Percentiles rank a stretch among this genome's conserved stretches.
Evolutionary conservation across 2,888 invertebrate genomes (phyloP).

Genomic region (Brassicogethes aeneus): DNA sequence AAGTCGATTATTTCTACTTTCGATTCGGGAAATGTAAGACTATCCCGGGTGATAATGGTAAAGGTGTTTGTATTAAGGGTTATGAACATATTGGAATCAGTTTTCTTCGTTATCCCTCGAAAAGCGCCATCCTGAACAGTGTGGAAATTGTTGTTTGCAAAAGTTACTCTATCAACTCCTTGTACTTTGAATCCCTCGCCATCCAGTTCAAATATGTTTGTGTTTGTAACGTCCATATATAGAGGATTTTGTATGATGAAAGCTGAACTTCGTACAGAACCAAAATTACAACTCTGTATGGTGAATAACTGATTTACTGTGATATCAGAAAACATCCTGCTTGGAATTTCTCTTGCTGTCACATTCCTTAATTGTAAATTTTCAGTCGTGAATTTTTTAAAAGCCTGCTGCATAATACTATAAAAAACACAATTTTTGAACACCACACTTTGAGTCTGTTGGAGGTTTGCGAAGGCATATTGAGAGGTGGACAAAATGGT

Average conservation of each 20-base stretch:
- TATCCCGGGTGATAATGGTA: slow-evolving; percentile 45
- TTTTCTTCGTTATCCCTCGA: slow-evolving; percentile 47
- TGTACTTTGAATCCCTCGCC: slow-evolving; percentile 57
- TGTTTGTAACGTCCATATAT: slow-evolving; percentile 53
- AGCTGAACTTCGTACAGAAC: slow-evolving; percentile 56
- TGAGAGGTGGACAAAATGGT: slow-evolving; percentile 54
- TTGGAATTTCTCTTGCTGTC: slow-evolving; percentile 52
- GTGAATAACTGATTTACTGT: slow-evolving; percentile 57
- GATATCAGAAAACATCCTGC: slow-evolving; percentile 64
- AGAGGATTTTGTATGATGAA: slow-evolving; percentile 57
- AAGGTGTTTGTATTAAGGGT: slow-evolving; percentile 57
- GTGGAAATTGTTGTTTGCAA: slow-evolving; percentile 56
- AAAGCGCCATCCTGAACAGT: slow-evolving; percentile 54
- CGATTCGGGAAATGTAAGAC: slow-evolving; percentile 51
- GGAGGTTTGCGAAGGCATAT: slow-evolving; percentile 66
- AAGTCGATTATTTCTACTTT: slow-evolving; percentile 50
- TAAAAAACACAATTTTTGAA: slow-evolving; percentile 52
- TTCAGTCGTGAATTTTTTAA: slow-evolving; percentile 67
- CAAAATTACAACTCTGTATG: slow-evolving; percentile 56
- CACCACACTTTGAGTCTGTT: slow-evolving; percentile 47
- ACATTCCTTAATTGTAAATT: slow-evolving; percentile 57
- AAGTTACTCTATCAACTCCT: slow-evolving; percentile 52
- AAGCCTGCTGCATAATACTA: slow-evolving; percentile 60
- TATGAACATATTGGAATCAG: slow-evolving; percentile 43
- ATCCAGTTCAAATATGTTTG: slow-evolving; percentile 49